phyloP scores from a whole-genome alignment of 2,888 invertebrate genomes.

The Drosophila macrospina region DNA sequence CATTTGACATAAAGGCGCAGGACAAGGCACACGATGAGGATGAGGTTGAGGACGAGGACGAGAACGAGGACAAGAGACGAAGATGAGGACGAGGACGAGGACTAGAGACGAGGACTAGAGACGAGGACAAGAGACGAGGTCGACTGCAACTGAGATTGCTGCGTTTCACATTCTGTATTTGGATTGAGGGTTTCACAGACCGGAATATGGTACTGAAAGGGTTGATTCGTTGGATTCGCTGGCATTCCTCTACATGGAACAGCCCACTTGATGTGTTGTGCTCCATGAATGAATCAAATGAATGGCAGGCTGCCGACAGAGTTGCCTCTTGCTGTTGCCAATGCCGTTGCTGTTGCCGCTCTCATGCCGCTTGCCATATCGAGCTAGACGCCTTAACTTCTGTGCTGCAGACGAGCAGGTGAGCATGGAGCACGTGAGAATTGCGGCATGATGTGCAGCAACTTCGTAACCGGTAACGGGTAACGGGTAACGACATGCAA shows the following conservation, averaged over 20 bases:
- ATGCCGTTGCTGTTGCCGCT: not conserved
- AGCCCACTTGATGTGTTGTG: slow-evolving; percentile 37
- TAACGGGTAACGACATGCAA: slow-evolving; percentile 71
- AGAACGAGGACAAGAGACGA: not conserved
- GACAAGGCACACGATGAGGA: too few relatives aligned
- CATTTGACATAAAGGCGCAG: slow-evolving; percentile 65
- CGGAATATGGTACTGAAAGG: slow-evolving; percentile 38
- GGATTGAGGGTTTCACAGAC: slow-evolving; percentile 11
- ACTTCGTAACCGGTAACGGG: too few relatives aligned
- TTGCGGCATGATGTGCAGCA: slow-evolving; percentile 19
- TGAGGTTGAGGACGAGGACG: not conserved
- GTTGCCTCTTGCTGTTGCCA: slow-evolving; percentile 7
- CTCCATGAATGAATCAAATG: slow-evolving; percentile 66
- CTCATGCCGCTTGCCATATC: not conserved
- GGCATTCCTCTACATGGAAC: slow-evolving; percentile 52
- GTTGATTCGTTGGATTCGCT: slow-evolving; percentile 32
- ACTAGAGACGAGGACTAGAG: not conserved
- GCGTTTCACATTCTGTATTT: slow-evolving; percentile 10
- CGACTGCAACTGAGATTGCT: slow-evolving; percentile 19
- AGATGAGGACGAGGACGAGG: too few relatives aligned
- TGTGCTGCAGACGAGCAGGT: not conserved
- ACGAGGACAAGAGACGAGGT: not conserved
- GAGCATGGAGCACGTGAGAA: not conserved
- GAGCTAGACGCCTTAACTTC: not conserved
- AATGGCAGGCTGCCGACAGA: slow-evolving; percentile 51